Evolutionary conservation across 2,888 invertebrate genomes (phyloP).

Genomic region (Nowickia ferox): DNA sequence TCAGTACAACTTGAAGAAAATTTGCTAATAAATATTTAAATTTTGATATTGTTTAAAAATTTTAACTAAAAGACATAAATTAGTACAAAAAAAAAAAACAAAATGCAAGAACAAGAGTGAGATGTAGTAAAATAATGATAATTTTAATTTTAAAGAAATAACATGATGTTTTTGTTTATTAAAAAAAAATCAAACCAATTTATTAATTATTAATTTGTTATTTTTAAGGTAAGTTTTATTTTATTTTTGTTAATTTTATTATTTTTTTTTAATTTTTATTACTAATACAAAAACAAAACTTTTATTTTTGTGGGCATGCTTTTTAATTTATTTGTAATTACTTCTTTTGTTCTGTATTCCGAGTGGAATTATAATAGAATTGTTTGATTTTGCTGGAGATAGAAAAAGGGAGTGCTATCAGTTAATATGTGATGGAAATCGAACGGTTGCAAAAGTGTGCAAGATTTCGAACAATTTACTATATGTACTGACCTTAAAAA

Average conservation of each 20-base stretch:
- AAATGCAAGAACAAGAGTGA: constrained; percentile 38
- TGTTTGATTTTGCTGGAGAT: background rate
- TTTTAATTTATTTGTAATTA: background rate
- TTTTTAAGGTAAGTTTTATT: constrained; percentile 81
- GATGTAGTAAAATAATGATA: constrained; percentile 44
- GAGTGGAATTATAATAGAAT: background rate
- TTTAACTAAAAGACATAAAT: constrained; percentile 68
- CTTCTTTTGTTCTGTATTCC: background rate
- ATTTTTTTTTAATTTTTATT: constrained; percentile 66
- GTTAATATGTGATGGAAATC: no score
- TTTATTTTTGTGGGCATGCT: constrained; percentile 3
- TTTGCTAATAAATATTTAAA: constrained; percentile 33
- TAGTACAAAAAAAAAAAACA: constrained; percentile 67
- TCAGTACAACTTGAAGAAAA: constrained; percentile 74
- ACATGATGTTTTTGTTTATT: constrained; percentile 53
- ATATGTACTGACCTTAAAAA: no score
- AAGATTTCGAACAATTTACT: no score
- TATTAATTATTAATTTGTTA: constrained; percentile 69
- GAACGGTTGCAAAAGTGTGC: no score
- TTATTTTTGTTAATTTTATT: constrained; percentile 61
- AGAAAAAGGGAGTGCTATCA: background rate
- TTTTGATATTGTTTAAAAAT: constrained; percentile 31
- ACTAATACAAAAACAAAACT: constrained; percentile 22
- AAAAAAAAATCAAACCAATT: constrained; percentile 31
- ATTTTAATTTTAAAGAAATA: constrained; percentile 60